phyloP scores from a whole-genome alignment of 2,113 vertebrate species.

The Rhinichthys klamathensis region DNA sequence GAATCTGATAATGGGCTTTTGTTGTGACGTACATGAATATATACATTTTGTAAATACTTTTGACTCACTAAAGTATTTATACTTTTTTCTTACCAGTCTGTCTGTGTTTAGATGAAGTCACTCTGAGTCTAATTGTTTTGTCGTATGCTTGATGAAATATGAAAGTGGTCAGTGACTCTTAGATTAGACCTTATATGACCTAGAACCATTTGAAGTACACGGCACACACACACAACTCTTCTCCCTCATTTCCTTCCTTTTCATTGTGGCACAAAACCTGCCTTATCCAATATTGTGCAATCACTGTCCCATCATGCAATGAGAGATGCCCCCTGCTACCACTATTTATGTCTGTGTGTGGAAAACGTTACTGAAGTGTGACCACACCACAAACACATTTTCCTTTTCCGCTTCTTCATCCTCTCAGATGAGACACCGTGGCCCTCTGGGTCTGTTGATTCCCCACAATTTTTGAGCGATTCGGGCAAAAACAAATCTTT shows the following conservation, averaged over 20 bases:
- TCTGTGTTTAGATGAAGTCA: too few relatives aligned
- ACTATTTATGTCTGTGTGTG: constrained; percentile 32
- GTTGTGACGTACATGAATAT: neutral
- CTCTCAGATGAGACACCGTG: constrained; percentile 42
- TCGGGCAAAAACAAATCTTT: constrained; percentile 49
- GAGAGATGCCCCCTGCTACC: constrained; percentile 35
- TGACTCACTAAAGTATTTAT: too few relatives aligned
- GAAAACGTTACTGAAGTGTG: constrained; percentile 47
- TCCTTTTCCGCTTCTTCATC: constrained; percentile 22
- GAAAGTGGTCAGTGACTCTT: neutral
- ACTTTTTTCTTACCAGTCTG: too few relatives aligned
- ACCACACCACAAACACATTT: constrained; percentile 45
- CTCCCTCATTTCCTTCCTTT: neutral
- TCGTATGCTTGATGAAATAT: neutral
- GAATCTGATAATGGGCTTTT: too few relatives aligned
- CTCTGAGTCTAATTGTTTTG: too few relatives aligned
- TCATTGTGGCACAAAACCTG: constrained; percentile 28
- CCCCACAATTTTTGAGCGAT: constrained; percentile 39
- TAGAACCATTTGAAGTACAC: constrained; percentile 8
- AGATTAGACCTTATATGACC: constrained; percentile 17
- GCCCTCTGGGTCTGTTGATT: constrained; percentile 39
- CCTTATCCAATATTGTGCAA: neutral
- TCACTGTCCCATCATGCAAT: constrained; percentile 39
- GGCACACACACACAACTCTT: neutral
- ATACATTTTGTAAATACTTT: too few relatives aligned